Percentiles rank a stretch among this genome's conserved stretches.
phyloP scores from a whole-genome alignment of 2,113 vertebrate species.

The Lycaon pictus region DNA sequence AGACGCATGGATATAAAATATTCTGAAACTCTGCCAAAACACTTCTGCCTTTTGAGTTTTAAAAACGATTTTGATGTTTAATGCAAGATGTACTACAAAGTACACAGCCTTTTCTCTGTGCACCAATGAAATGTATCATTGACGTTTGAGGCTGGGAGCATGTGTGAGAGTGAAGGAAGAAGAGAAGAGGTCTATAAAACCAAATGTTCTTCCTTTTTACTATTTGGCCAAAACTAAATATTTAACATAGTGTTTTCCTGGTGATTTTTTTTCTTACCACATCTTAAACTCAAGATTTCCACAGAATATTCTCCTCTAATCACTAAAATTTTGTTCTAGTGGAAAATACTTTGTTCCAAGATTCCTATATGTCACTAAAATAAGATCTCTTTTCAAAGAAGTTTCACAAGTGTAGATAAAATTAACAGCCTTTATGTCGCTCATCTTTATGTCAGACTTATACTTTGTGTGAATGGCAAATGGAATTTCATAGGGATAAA shows the following conservation, averaged over 20 bases:
- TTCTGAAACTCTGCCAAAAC: slow-evolving; percentile 66
- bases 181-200: slow-evolving; percentile 30
- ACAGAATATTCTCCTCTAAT: neutral
- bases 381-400: slow-evolving; percentile 56
- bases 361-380: slow-evolving; percentile 35
- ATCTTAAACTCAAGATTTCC: slow-evolving; percentile 9
- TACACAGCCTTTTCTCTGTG: slow-evolving; percentile 13
- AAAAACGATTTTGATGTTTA: slow-evolving; percentile 64
- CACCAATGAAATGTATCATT: slow-evolving; percentile 20
- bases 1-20: slow-evolving; percentile 10
- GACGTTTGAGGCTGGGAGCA: neutral
- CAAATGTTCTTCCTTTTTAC: neutral
- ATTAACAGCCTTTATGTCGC: neutral
- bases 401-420: neutral
- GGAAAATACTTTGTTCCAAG: neutral
- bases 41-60: slow-evolving; percentile 71
- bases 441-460: neutral
- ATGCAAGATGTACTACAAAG: slow-evolving; percentile 50
- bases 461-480: neutral
- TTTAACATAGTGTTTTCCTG: slow-evolving; percentile 57
- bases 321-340: slow-evolving; percentile 56
- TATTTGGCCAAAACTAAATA: slow-evolving; percentile 5
- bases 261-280: slow-evolving; percentile 41
- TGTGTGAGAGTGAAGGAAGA: neutral
- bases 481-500: neutral